Evolutionary conservation across 2,888 invertebrate genomes (phyloP), one percentile per base, ranked within the genome.

Genomic region (Ennomos fuscantarius): DNA sequence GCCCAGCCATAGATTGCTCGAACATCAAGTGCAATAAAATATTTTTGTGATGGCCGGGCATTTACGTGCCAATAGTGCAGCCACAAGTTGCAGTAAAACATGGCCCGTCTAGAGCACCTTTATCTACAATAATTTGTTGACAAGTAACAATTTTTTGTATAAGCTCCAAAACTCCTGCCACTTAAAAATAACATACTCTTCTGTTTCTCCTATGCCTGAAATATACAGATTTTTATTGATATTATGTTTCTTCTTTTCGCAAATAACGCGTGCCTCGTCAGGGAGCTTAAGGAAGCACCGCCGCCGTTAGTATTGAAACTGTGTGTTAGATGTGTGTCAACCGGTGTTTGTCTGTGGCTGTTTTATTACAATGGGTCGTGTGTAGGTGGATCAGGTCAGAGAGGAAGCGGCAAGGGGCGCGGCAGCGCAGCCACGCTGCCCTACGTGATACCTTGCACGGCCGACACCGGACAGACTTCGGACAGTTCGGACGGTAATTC

Each of bases 391-490:
- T 78, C 82, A 65, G 90, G 91, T 54, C 85, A 83, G 55, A 79
- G 92, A 39, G 92, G 91, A 9, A 73, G 89, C 54, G 90, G 92
- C 40, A 93, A 93, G 53, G 92, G 92, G 1, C 82, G 93, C 1
- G 87, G 90, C 37, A 78, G 79, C 33, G 81, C 81, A 1, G 77
- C 90, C 0, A 92, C 92, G 8, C 72, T 93, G 62, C 93, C 93
- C 1, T 93, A 93, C 71, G 89, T 93, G 31, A 88, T 93, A 35
- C 92, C 92, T 1, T 91, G 91, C 68, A 89, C 89, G 9, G 76
- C 78, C 9, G 91, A 90, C 70, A 72, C 86, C 0, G 91, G 91
- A 0, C 91, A 90, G 63, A 86, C 88, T 3, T 89, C 89, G 1
- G 90, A 91, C 68, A 89, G 89, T 69, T 90, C 91, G 1, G 90